Base-by-base conservation (phyloP, 2,888 invertebrate genomes). In the Lepeophtheirus nordmannii region DNA sequence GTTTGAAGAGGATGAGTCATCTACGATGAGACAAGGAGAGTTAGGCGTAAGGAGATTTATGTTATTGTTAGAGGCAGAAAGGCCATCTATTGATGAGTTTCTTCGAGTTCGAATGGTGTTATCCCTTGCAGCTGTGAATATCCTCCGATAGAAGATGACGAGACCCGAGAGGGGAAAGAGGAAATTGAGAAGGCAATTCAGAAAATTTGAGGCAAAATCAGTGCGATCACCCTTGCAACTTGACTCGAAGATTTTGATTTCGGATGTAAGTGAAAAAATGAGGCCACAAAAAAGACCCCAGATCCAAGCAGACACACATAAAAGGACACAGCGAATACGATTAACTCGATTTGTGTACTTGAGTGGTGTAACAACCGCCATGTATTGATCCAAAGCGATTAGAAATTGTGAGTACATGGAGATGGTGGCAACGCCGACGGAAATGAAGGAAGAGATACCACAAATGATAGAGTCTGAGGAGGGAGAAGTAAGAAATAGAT, bases 351-450 rank as follows among this genome's bases (percentile, higher is more conserved):
- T 46, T 20, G 41, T 22, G 56, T 63, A 63, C 10, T 63, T 41
- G n/a, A 63, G 53, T 23, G 63, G 63, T 46, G 41, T 22, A n/a
- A 63, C 22, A 22, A 63, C 63, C 3, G 63, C 63, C 56, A 63
- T 17, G 37, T 63, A 56, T 56, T 63, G 63, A 30, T 63, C 63
- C 11, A 56, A 11, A 10, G 46, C 63, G 8, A 63, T 63, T 12
- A 63, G 38, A 56, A 63, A 53, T 63, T 63, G 63, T 10, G 63
- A 22, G 20, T 46, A 38, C n/a, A 61, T 61, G 14, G 61, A 61
- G 14, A n/a, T 37, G n/a, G 61, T 5, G 8, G 61, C 14, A 17
- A 46, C 53, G 2, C 53, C 17, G 53, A 46, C 53, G 17, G 53
- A 46, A 17, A 46, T 14, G 8, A 46, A 46, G 53, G 53, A 46